Conservation (phyloP, 2,888 invertebrate genomes). For the Lasius platythorax region DNA sequence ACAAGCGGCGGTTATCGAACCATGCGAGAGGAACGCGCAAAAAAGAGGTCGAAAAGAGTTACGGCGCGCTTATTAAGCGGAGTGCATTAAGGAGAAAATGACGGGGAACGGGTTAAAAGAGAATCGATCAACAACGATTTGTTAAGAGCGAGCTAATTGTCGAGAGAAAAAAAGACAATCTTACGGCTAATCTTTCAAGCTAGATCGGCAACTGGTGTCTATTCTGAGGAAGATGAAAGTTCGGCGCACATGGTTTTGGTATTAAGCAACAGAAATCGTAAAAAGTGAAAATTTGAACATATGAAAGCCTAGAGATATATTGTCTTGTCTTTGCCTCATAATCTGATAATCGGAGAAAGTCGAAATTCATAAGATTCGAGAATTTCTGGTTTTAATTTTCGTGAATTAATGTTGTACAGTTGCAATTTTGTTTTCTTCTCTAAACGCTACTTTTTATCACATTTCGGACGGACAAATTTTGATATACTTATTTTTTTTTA, state of each 20-base stretch:
- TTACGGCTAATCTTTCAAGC: background rate
- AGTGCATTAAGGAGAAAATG: constrained; percentile 45
- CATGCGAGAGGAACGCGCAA: constrained; percentile 17
- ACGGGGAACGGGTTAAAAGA: background rate
- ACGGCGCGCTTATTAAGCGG: constrained; percentile 29
- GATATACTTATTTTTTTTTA: background rate
- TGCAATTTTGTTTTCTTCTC: background rate
- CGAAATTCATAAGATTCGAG: constrained; percentile 13
- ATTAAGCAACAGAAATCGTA: constrained; percentile 41
- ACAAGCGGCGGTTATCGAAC: constrained; percentile 32
- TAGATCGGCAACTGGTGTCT: constrained; percentile 6
- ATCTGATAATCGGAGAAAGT: constrained; percentile 31
- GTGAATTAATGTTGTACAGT: background rate
- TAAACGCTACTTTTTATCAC: background rate
- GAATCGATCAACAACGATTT: constrained; percentile 29
- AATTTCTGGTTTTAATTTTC: background rate
- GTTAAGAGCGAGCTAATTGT: constrained; percentile 41
- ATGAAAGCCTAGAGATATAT: constrained; percentile 19
- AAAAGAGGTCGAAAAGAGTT: constrained; percentile 32
- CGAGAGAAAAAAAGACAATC: constrained; percentile 21
- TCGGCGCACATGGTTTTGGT: background rate
- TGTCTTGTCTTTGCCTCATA: background rate
- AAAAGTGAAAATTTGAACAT: constrained; percentile 45
- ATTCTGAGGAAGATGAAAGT: constrained; percentile 34
- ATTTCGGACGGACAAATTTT: background rate